Conservation (phyloP, 2,888 invertebrate genomes). For the Allacma fusca region DNA sequence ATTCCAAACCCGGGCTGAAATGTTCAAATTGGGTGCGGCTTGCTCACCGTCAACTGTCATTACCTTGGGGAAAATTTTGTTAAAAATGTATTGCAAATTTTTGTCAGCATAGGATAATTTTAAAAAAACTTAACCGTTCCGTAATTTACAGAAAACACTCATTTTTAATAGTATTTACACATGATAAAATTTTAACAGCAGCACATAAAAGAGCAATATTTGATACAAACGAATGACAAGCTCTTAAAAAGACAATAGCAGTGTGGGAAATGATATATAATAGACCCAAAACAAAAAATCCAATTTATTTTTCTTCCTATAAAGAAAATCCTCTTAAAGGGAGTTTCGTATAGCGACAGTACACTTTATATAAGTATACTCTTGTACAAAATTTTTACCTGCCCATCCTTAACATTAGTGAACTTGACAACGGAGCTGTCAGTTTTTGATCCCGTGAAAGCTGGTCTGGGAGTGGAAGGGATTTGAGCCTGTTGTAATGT, state of each 20-base stretch:
- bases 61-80: slow-evolving; percentile 12
- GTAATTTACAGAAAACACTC: too few relatives aligned
- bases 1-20: slow-evolving; percentile 24
- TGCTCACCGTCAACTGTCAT: slow-evolving; percentile 25
- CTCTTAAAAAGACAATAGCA: too few relatives aligned
- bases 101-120: too few relatives aligned
- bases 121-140: neutral
- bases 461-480: neutral
- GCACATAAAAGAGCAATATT: too few relatives aligned
- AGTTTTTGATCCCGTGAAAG: neutral
- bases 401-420: slow-evolving; percentile 29
- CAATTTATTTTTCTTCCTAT: too few relatives aligned
- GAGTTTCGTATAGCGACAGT: too few relatives aligned
- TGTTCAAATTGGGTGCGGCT: slow-evolving; percentile 17
- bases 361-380: too few relatives aligned
- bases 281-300: too few relatives aligned
- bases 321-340: neutral
- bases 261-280: too few relatives aligned
- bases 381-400: slow-evolving; percentile 13
- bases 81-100: neutral
- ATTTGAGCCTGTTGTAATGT: neutral
- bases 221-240: too few relatives aligned
- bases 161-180: too few relatives aligned
- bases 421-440: slow-evolving; percentile 11
- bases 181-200: too few relatives aligned